These are phyloP conservation scores for Drosophila niveifrons DNA, from an alignment of 2,888 invertebrate genomes.

Conservation along the genomic window DNA sequence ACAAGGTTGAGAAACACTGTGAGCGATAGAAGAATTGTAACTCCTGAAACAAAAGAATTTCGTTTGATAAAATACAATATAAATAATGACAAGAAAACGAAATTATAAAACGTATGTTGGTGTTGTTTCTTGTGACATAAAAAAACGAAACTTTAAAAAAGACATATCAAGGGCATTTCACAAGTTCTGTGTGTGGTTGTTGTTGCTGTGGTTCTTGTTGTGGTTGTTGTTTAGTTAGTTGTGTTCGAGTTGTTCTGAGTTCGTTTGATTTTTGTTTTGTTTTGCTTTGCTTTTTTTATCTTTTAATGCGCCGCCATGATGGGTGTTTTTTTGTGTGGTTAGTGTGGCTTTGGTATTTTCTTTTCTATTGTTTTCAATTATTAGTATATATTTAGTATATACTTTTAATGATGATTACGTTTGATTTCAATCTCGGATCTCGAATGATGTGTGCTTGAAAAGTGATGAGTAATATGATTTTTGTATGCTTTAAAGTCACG, in stretches of 20 bases:
- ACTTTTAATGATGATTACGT: conserved; percentile 37
- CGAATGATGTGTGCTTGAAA: conserved; percentile 66
- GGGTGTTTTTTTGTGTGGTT: conserved; percentile 8
- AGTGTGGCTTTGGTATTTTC: conserved; percentile 18
- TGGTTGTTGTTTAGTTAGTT: conserved; percentile 21
- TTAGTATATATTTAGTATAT: conserved; percentile 48
- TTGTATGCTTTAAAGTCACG: conserved; percentile 60
- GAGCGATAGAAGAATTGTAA: conserved; percentile 99
- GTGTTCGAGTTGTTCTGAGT: conserved; percentile 42
- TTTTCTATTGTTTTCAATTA: conserved; percentile 27
- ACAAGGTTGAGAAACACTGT: conserved; percentile 99
- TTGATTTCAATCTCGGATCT: conserved; percentile 52
- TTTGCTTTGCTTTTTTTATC: conserved; percentile 17
- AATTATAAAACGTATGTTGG: conserved; percentile 71
- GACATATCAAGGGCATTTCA: conserved; percentile 54
- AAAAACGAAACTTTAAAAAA: conserved; percentile 57
- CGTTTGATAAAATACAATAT: conserved; percentile 79
- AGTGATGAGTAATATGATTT: conserved; percentile 74
- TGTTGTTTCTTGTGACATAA: conserved; percentile 53
- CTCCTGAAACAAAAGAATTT: conserved; percentile 92
- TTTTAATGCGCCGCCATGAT: conserved; percentile 2
- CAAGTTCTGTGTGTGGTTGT: conserved; percentile 43
- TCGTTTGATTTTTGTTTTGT: conserved; percentile 30
- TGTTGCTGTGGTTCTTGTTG: conserved; percentile 20
- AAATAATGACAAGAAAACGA: conserved; percentile 66